Base-by-base conservation (phyloP, 1,140 invertebrate genomes). In the Zaprionus camerounensis region DNA sequence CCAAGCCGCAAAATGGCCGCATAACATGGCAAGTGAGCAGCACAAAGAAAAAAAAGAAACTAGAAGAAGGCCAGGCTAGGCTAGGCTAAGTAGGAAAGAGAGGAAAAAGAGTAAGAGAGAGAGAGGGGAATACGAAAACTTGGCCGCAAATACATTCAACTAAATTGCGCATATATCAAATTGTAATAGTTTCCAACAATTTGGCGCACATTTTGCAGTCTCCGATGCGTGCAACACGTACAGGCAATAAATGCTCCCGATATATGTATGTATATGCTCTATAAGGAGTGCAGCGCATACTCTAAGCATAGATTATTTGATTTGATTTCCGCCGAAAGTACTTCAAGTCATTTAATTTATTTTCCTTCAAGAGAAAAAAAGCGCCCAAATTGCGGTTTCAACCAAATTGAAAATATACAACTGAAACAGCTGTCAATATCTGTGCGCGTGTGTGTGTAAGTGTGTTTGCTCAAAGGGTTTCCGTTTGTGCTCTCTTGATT, bases 141-240 rank as follows among this genome's bases (percentile, higher is more conserved):
- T 78, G 71, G 66, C 62, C 61, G 67, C 72, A 74, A 46, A 66
- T 58, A 71, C 69, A 80, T 80, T 80, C 78, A 77, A 77, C 78
- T 74, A 80, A 80, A 80, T 80, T 80, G 78, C 78, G 69, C 70
- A 80, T 80, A 80, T 80, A 80, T 80, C 78, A 80, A 80, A 80
- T 80, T 80, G 78, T 80, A 80, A 80, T 80, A 80, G 78, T 80
- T 80, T 80, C 53, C 69, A 80, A 80, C 78, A 73, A 80, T 80
- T 80, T 80, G 64, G 74, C 74, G 74, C 78, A 80, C 69, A 77
- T 80, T 77, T 77, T 74, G 70, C 74, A 62, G 78, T 69, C 76
- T 79, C 62, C 71, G 46, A 24, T 80, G 78, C 78, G 78, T 80
- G 78, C 78, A 80, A 80, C 78, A 80, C 78, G 78, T 80, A 80